Base-by-base conservation (phyloP, 1,140 invertebrate species). In the Tetramorium alpestre region DNA sequence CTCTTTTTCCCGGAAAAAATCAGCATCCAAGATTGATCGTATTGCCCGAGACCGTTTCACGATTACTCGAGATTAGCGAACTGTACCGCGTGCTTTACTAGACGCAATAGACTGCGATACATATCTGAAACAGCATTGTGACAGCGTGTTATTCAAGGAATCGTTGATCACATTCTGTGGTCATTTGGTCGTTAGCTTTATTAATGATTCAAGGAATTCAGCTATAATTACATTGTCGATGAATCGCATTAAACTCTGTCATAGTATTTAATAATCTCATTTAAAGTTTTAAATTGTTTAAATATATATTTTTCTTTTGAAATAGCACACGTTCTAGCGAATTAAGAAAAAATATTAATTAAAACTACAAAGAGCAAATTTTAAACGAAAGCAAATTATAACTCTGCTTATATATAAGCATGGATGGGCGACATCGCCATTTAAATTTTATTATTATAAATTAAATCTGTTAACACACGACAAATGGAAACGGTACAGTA, bases 1-100 rank as follows among this genome's bases (percentile, higher is more conserved):
- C 76, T 65, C 28, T 49, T 78, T 65, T 33, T 2, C 44, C 3
- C 11, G 18, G 11, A 18, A 64, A 58, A 78, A 78, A 60, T 6
- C 25, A 49, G 25, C 41, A 49, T 65, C 76, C 44, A 49, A 65
- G 76, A 78, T 78, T 65, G 58, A 78, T 78, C 44, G 60, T 11
- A n/a, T 18, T 13, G 13, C 16, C 18, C 16, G 38, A 47, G 38
- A 62, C 54, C 38, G 22, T 22, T 16, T 33, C 3, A 7, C 56
- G 56, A 41, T 60, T 44, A 22, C 76, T 44, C 60, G 44, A 78
- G 18, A 56, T 38, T 65, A 16, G 60, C 44, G 11, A 33, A 65
- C 41, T 49, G 8, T 38, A 38, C 10, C 56, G 18, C 18, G 11
- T n/a, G 64, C 18, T n/a, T 41, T 49, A 13, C 25, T 11, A 78